Conservation (phyloP, 2,888 invertebrate genomes). For the Cephus spinipes region DNA sequence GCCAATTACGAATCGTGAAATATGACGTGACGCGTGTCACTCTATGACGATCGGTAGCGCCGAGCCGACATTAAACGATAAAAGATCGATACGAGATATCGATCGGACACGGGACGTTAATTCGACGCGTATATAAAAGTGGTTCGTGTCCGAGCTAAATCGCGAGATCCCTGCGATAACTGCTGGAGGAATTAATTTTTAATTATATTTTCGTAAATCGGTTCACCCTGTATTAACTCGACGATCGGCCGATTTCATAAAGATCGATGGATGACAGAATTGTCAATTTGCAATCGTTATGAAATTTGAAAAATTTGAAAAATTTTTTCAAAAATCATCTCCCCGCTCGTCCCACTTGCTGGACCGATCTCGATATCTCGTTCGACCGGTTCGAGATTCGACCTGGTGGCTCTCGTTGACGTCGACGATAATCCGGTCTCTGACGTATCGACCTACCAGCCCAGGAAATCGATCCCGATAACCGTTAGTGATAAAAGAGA, state of each 20-base stretch:
- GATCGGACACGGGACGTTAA: neutral
- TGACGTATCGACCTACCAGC: constrained; percentile 14
- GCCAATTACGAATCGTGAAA: neutral
- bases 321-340: neutral
- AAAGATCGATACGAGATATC: neutral
- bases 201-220: neutral
- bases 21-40: neutral
- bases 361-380: neutral
- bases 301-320: too few relatives aligned
- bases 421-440: constrained; percentile 20
- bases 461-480: constrained; percentile 17
- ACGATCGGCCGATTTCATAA: neutral
- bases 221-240: neutral
- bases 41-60: neutral
- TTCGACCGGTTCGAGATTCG: constrained; percentile 4
- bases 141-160: neutral
- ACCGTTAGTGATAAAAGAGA: constrained; percentile 25
- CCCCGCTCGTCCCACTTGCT: neutral
- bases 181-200: neutral
- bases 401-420: neutral
- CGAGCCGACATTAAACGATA: neutral
- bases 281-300: neutral
- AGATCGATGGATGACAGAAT: accelerated
- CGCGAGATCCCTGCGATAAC: neutral
- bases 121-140: neutral